A percentile compares a stretch with the other conserved stretches of the same genome.
Conservation (phyloP, 2,888 invertebrate species). For the Rhamnusium bicolor region DNA sequence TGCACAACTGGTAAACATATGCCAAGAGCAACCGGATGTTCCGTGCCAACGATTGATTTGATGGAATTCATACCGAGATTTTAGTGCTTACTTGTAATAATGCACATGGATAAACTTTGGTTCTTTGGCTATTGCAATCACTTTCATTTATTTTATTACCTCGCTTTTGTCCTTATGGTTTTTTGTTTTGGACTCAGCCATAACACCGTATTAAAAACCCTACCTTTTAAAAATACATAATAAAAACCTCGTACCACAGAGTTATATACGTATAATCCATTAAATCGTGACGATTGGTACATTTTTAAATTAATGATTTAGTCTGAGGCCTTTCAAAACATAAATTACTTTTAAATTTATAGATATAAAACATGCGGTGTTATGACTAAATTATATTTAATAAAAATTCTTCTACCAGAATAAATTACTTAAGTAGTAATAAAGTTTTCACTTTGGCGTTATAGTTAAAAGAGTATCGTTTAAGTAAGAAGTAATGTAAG, state of each 20-base stretch:
- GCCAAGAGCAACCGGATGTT: constrained; percentile 66
- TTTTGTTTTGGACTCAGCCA: constrained; percentile 1
- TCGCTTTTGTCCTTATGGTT: background rate
- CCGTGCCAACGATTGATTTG: constrained; percentile 67
- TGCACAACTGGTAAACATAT: constrained; percentile 67
- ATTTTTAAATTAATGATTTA: constrained; percentile 52
- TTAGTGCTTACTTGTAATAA: constrained; percentile 39
- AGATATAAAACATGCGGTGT: constrained; percentile 34
- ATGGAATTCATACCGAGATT: constrained; percentile 64
- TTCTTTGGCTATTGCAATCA: background rate
- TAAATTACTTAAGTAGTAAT: constrained; percentile 25
- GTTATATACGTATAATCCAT: constrained; percentile 8
- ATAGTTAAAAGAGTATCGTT: constrained; percentile 10
- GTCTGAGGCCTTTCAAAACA: constrained; percentile 57
- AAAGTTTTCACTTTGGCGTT: constrained; percentile 11
- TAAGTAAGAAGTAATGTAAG: constrained; percentile 4
- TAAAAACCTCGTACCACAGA: background rate
- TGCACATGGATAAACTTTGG: background rate
- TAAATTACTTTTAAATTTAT: constrained; percentile 51
- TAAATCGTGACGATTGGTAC: constrained; percentile 51
- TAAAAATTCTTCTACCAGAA: constrained; percentile 25
- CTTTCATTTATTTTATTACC: constrained; percentile 6
- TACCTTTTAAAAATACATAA: constrained; percentile 8
- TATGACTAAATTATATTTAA: constrained; percentile 39
- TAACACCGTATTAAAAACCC: constrained; percentile 3